A percentile compares a stretch with the other conserved stretches of the same genome.
These are phyloP conservation scores for Thera britannica DNA, from an alignment of 2,888 invertebrate genomes.

Conservation along the genomic window DNA sequence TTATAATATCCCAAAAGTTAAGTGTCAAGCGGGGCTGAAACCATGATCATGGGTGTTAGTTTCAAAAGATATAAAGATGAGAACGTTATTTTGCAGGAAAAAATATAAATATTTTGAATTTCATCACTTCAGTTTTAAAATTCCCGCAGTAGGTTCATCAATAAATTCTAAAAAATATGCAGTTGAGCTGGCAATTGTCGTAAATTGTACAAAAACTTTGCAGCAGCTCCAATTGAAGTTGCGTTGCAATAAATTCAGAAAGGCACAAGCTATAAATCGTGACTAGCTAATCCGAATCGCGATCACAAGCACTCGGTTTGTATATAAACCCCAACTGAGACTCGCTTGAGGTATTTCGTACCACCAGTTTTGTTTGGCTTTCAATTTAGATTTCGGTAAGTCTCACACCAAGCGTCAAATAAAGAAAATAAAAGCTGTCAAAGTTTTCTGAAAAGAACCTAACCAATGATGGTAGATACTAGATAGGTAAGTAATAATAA, in stretches of 20 bases:
- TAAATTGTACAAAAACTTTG: slow-evolving; percentile 28
- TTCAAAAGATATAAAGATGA: too few species aligned
- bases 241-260: slow-evolving; percentile 38
- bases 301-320: slow-evolving; percentile 36
- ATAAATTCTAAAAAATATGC: slow-evolving; percentile 15
- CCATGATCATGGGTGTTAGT: too few species aligned
- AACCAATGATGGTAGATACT: too few species aligned
- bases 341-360: slow-evolving; percentile 30
- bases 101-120: too few species aligned
- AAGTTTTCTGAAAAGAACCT: too few species aligned
- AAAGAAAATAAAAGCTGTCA: neutral
- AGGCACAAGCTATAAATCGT: slow-evolving; percentile 39
- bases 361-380: slow-evolving; percentile 8
- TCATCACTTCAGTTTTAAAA: neutral
- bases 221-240: slow-evolving; percentile 28
- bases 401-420: neutral
- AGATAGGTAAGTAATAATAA: too few species aligned
- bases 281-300: slow-evolving; percentile 37
- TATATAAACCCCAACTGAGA: slow-evolving; percentile 31
- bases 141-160: slow-evolving; percentile 4
- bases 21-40: too few species aligned
- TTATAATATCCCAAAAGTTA: too few species aligned
- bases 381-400: slow-evolving; percentile 5
- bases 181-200: slow-evolving; percentile 13
- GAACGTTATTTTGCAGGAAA: too few species aligned